These are phyloP conservation scores for Tribolium freemani DNA, from an alignment of 2,888 invertebrate genomes.

Conservation along the genomic window DNA sequence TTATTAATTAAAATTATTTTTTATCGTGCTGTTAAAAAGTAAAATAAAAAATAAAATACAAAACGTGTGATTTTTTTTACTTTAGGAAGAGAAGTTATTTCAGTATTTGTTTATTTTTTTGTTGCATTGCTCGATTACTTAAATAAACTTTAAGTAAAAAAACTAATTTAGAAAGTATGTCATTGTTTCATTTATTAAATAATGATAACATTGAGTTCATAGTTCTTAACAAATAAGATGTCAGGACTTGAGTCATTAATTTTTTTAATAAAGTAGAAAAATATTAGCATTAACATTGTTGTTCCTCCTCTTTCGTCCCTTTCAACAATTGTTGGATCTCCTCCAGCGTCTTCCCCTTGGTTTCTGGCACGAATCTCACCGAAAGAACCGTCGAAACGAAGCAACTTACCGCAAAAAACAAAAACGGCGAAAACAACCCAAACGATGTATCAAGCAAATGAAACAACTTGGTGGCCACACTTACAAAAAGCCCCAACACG, in stretches of 20 bases:
- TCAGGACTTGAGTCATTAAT: not conserved
- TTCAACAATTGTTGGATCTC: slow-evolving; percentile 63
- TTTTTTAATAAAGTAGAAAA: not conserved
- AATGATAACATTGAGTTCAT: too few species aligned
- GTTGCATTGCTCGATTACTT: too few species aligned
- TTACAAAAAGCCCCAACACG: slow-evolving; percentile 51
- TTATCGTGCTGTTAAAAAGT: too few species aligned
- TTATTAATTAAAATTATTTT: too few species aligned
- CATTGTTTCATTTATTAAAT: too few species aligned
- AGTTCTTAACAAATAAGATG: not conserved
- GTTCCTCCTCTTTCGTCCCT: slow-evolving; percentile 3
- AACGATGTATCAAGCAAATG: slow-evolving; percentile 55
- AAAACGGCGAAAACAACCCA: slow-evolving; percentile 60
- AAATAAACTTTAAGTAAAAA: too few species aligned
- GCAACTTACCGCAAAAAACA: slow-evolving; percentile 55
- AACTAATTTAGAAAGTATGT: too few species aligned
- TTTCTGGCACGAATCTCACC: slow-evolving; percentile 61
- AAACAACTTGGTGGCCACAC: slow-evolving; percentile 57
- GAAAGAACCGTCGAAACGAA: slow-evolving; percentile 54
- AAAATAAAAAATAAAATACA: too few species aligned
- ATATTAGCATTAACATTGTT: not conserved
- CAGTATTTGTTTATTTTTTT: too few species aligned
- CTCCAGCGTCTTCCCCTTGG: slow-evolving; percentile 63
- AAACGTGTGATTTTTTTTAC: too few species aligned
- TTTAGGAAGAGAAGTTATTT: too few species aligned